These are phyloP conservation scores for Rhorus exstirpatorius DNA, from an alignment of 2,888 invertebrate genomes.

Conservation along the genomic window DNA sequence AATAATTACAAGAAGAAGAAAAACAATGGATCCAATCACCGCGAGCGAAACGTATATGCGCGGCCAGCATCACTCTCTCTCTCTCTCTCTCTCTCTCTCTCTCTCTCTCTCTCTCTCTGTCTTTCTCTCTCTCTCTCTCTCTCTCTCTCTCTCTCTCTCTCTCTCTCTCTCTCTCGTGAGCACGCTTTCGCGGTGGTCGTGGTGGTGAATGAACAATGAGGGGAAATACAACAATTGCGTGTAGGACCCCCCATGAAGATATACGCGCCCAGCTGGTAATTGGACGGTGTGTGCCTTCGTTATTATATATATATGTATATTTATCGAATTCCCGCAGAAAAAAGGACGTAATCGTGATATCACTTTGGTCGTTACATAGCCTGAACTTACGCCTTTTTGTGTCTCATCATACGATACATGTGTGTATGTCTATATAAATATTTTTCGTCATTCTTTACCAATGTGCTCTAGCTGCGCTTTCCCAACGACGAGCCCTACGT, in stretches of 20 bases:
- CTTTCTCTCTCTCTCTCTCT: slow-evolving; percentile 10
- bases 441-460: slow-evolving; percentile 1
- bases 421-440: background rate
- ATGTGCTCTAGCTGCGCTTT: slow-evolving; percentile 13
- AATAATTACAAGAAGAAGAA: slow-evolving; percentile 82
- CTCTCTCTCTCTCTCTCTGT: slow-evolving; percentile 18
- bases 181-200: slow-evolving; percentile 65
- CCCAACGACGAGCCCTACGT: slow-evolving; percentile 79
- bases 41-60: slow-evolving; percentile 58
- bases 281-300: slow-evolving; percentile 80
- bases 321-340: background rate
- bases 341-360: slow-evolving; percentile 6
- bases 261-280: slow-evolving; percentile 84
- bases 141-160: slow-evolving; percentile 20
- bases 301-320: slow-evolving; percentile 2
- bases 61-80: slow-evolving; percentile 4
- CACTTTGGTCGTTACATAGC: background rate
- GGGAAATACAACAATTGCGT: slow-evolving; percentile 85
- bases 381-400: background rate
- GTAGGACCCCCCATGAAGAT: slow-evolving; percentile 85
- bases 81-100: slow-evolving; percentile 19
- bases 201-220: slow-evolving; percentile 79
- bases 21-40: slow-evolving; percentile 85
- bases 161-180: slow-evolving; percentile 11
- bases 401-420: background rate